phyloP scores from a whole-genome alignment of 2,888 invertebrate genomes.

The Dolichopus griseipennis region DNA sequence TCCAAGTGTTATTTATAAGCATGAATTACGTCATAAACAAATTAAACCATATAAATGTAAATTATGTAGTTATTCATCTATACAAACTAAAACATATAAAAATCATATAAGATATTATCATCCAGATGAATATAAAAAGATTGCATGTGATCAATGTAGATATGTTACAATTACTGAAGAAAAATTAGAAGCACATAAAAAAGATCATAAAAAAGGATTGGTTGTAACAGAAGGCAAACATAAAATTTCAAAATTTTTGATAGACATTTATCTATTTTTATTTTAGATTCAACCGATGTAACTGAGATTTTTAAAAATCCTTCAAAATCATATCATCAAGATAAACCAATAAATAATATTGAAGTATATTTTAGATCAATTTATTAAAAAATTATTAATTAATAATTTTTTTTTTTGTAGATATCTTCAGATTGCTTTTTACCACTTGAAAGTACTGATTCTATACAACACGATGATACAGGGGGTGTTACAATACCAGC shows the following conservation, averaged over 20 bases:
- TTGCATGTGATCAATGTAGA: slow-evolving; percentile 36
- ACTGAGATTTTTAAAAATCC: slow-evolving; percentile 26
- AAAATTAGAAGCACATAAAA: slow-evolving; percentile 32
- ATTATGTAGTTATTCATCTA: slow-evolving; percentile 58
- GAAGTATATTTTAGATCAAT: slow-evolving; percentile 26
- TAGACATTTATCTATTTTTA: not conserved
- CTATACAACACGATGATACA: slow-evolving; percentile 38
- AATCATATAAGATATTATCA: slow-evolving; percentile 50
- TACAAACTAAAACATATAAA: slow-evolving; percentile 61
- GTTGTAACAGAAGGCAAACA: slow-evolving; percentile 31
- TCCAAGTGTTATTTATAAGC: slow-evolving; percentile 63
- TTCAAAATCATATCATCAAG: slow-evolving; percentile 20
- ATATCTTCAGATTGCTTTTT: slow-evolving; percentile 38
- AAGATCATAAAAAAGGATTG: slow-evolving; percentile 36
- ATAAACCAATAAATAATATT: slow-evolving; percentile 26
- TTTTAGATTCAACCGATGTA: slow-evolving; percentile 31
- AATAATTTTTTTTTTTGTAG: slow-evolving; percentile 21
- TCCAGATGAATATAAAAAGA: slow-evolving; percentile 39
- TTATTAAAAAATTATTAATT: not conserved
- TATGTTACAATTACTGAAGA: slow-evolving; percentile 34
- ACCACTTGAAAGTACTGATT: slow-evolving; percentile 38
- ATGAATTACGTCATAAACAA: slow-evolving; percentile 52
- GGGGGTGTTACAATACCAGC: slow-evolving; percentile 41
- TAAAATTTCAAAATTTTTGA: slow-evolving; percentile 2
- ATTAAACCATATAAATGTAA: slow-evolving; percentile 49